A percentile compares a stretch with the other conserved stretches of the same genome.
These are phyloP conservation scores for Tenthredo scrophulariae DNA, from an alignment of 2,888 invertebrate species.

Conservation along the genomic window DNA sequence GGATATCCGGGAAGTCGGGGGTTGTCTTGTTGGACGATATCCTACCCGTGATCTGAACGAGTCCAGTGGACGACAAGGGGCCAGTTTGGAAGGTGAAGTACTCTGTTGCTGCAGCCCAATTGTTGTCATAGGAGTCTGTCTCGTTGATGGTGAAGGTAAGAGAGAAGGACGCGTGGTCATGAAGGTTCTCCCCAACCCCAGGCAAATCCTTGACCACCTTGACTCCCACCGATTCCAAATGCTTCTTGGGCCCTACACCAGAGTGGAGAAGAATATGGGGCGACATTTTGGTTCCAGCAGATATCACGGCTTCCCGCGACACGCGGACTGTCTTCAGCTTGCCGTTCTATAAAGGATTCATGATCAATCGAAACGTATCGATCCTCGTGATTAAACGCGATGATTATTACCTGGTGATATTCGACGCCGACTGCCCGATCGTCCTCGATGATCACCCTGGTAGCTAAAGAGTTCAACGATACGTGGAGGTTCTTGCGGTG, in stretches of 20 bases:
- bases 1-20: neutral
- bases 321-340: neutral
- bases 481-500: constrained; percentile 70
- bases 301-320: neutral
- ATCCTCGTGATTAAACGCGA: neutral
- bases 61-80: neutral
- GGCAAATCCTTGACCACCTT: constrained; percentile 15
- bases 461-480: neutral
- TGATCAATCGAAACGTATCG: neutral
- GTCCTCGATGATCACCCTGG: neutral
- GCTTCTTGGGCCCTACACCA: neutral
- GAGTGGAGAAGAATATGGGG: neutral
- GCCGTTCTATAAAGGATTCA: neutral
- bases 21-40: neutral
- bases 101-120: constrained; percentile 83
- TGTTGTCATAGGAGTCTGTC: constrained; percentile 59
- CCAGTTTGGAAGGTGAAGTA: constrained; percentile 79
- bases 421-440: neutral
- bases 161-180: neutral
- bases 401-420: neutral
- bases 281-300: neutral
- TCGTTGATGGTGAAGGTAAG: neutral
- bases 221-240: neutral
- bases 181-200: constrained; percentile 6
- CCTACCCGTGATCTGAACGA: neutral